Evolutionary conservation across 37 sponge, comb jelly and placozoan genomes (phyloP), one percentile per base, ranked within the genome.

Genomic region (Lycopodina hypogea): DNA sequence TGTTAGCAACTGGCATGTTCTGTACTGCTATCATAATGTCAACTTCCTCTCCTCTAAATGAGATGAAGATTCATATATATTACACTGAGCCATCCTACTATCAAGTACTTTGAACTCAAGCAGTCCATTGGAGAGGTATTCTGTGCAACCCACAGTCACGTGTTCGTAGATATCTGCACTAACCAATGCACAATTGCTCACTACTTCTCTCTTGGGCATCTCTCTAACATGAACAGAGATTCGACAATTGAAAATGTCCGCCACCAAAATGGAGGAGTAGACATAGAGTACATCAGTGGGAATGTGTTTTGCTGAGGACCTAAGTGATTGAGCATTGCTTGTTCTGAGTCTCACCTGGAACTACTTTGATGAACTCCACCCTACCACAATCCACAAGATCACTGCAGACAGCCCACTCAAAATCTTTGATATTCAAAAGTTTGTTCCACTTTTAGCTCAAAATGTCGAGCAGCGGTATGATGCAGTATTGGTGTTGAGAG

Each of bases 91-190:
- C 96, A 23, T 81, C 96, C 34, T 93, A 86, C 67, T 98, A 87
- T 98, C 33, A 78, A 84, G 21, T 98, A 98, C 84, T 98, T 96
- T 72, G 99, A 98, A 84, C 92, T 98, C 32, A 98, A 98, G 51
- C 91, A 91, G 64, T 82, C 94, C 24, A 96, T 98, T 26, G 99
- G 99, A 23, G 99, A 98, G 80, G 85, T 81, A 17, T 98, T 98
- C 83, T 78, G 76, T 22, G 93, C 93, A 74, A 67, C 87, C 9
- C 84, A 80, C 3, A 68, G 84, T 29, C 81, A 90, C 48, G 86
- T 98, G 22, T 78, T 93, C 28, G 90, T 98, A 4, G 99, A 98
- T 77, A 96, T 96, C 35, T 98, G 84, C 78, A 98, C 99, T 0
- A 96, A 98, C 48, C 99, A 96, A 0, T 94, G 84, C 74, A 93